Percentiles rank a stretch among this genome's conserved stretches.
Evolutionary conservation across 2,797 vertebrate species (phyloP).

Genomic region (Lerista edwardsae): DNA sequence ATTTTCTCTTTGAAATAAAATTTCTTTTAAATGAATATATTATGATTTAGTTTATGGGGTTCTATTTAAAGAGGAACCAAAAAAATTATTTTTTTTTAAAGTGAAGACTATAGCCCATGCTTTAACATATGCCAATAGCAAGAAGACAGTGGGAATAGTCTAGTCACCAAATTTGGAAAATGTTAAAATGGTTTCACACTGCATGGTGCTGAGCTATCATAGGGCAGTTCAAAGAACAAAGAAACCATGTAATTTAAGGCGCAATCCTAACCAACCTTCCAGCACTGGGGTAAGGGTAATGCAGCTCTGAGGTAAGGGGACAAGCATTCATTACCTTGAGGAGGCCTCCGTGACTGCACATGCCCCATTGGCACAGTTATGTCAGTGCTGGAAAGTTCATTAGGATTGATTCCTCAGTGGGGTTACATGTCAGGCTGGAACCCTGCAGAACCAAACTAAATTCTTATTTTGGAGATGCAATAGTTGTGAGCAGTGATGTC

Average conservation of each 20-base stretch:
- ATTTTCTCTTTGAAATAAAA: conserved; percentile 48
- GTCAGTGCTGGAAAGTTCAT: too few relatives aligned
- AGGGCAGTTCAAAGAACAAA: conserved; percentile 14
- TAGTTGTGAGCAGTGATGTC: too few relatives aligned
- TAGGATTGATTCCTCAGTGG: too few relatives aligned
- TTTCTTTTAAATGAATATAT: conserved; percentile 58
- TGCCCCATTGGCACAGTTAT: too few relatives aligned
- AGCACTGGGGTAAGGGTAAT: too few relatives aligned
- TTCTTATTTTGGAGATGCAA: not conserved
- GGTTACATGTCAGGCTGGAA: not conserved
- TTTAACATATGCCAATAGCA: not conserved
- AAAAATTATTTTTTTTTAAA: conserved; percentile 43
- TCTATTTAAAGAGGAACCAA: conserved; percentile 40
- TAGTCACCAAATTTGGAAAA: not conserved
- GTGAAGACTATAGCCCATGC: conserved; percentile 46
- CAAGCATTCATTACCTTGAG: too few relatives aligned
- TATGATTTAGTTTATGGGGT: conserved; percentile 47
- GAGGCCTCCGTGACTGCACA: too few relatives aligned
- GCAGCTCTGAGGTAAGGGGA: too few relatives aligned
- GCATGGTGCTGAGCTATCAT: conserved; percentile 7
- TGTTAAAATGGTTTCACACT: not conserved
- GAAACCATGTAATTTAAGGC: not conserved
- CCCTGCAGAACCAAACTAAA: not conserved
- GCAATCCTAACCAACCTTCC: too few relatives aligned
- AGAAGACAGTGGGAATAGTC: not conserved